A percentile compares a stretch with the other conserved stretches of the same genome.
Evolutionary conservation across 2,113 vertebrate species (phyloP).

Genomic region (Lophura nycthemera): DNA sequence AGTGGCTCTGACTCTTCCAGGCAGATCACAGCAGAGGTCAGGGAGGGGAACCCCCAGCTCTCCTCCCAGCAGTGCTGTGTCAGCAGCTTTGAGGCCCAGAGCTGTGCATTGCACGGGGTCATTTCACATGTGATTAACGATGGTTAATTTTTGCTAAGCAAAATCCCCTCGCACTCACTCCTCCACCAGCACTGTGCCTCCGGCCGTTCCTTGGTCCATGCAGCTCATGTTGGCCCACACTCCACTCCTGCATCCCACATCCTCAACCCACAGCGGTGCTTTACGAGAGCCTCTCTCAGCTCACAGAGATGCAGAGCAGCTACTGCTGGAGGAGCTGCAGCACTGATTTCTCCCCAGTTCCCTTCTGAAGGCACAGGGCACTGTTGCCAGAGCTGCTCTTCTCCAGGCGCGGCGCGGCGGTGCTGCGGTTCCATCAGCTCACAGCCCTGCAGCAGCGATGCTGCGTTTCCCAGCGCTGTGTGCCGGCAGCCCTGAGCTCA

Average conservation of each 20-base stretch:
- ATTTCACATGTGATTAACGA: background rate
- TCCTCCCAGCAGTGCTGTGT: background rate
- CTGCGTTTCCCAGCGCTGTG: too few relatives aligned
- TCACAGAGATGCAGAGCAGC: background rate
- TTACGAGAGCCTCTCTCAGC: background rate
- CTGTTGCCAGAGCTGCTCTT: background rate
- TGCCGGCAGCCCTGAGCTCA: accelerated
- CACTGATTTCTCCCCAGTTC: background rate
- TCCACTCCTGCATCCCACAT: background rate
- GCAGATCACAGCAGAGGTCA: background rate
- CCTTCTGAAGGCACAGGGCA: background rate
- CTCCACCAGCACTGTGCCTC: background rate
- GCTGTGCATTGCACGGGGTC: background rate
- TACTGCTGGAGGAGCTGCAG: background rate
- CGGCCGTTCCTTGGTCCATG: too few relatives aligned
- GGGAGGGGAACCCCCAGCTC: background rate
- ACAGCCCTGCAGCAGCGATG: too few relatives aligned
- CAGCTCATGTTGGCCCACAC: too few relatives aligned
- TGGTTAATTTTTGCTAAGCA: background rate
- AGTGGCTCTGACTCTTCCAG: background rate
- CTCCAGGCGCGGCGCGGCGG: too few relatives aligned
- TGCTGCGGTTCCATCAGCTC: too few relatives aligned
- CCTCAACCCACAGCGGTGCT: too few relatives aligned
- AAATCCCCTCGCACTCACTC: background rate
- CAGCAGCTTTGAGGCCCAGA: background rate